Percentiles rank a stretch among this genome's conserved stretches.
Evolutionary conservation across 2,113 vertebrate species (phyloP).

Genomic region (Apus apus): DNA sequence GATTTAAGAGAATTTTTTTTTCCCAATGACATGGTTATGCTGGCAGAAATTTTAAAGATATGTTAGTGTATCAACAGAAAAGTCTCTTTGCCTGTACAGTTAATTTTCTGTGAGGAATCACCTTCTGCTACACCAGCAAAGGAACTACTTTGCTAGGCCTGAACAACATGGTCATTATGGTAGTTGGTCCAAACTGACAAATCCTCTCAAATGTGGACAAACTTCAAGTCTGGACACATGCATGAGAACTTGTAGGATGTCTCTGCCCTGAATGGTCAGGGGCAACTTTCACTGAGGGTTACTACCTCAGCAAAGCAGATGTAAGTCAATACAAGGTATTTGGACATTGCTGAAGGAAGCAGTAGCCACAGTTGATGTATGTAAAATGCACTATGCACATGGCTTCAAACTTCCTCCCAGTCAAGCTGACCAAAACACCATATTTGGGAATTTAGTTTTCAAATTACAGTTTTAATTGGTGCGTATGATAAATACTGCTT

Average conservation of each 20-base stretch:
- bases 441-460: neutral
- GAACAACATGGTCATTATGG: neutral
- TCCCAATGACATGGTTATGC: neutral
- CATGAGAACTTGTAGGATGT: neutral
- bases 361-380: neutral
- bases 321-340: neutral
- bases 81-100: neutral
- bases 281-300: neutral
- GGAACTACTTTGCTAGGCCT: neutral
- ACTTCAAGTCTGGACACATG: constrained; percentile 2
- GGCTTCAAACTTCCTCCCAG: neutral
- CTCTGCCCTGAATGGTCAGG: neutral
- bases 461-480: constrained; percentile 57
- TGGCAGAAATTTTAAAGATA: constrained; percentile 33
- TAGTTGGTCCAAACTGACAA: neutral
- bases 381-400: neutral
- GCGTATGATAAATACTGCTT: constrained; percentile 39
- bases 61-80: neutral
- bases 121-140: constrained; percentile 1
- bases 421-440: neutral
- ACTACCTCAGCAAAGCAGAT: neutral
- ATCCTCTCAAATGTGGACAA: neutral
- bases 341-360: neutral
- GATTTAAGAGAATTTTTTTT: constrained; percentile 22
- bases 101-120: neutral